These are phyloP conservation scores for Lutraria lutraria DNA, from an alignment of 2,888 invertebrate genomes.

Conservation along the genomic window DNA sequence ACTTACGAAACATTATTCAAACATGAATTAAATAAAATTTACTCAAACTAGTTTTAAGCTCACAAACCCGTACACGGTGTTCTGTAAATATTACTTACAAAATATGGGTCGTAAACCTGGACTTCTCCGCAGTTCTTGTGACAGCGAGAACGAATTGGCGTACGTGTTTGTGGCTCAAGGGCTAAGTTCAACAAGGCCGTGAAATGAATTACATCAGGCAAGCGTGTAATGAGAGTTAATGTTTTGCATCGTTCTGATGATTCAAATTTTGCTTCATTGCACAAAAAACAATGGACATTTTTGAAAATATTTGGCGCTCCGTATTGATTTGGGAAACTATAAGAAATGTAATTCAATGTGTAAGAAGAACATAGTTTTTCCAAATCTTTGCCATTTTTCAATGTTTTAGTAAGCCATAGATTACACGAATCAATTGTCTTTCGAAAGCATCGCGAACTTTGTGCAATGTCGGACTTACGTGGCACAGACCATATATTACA, in stretches of 20 bases:
- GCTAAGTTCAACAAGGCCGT: background rate
- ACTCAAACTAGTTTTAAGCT: too few relatives aligned
- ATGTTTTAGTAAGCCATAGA: background rate
- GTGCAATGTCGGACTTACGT: background rate
- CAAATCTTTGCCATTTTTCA: too few relatives aligned
- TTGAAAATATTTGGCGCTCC: background rate
- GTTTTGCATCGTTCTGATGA: too few relatives aligned
- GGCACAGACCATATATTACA: background rate
- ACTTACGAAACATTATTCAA: too few relatives aligned
- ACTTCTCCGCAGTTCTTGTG: background rate
- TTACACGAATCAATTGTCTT: background rate
- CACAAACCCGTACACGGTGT: too few relatives aligned
- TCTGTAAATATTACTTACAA: background rate
- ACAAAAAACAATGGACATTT: background rate
- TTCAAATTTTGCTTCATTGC: background rate
- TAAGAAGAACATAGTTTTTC: background rate
- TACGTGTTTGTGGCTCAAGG: background rate
- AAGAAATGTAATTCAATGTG: background rate
- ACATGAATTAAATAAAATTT: too few relatives aligned
- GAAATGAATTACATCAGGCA: background rate
- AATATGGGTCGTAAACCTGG: background rate
- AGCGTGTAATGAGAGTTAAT: too few relatives aligned
- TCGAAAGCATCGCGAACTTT: background rate
- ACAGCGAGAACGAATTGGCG: background rate
- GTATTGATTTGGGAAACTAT: background rate